Percentiles rank a stretch among this genome's conserved stretches.
phyloP scores from a whole-genome alignment of 92 coral and sea anemone species.

The Porites divaricata region DNA sequence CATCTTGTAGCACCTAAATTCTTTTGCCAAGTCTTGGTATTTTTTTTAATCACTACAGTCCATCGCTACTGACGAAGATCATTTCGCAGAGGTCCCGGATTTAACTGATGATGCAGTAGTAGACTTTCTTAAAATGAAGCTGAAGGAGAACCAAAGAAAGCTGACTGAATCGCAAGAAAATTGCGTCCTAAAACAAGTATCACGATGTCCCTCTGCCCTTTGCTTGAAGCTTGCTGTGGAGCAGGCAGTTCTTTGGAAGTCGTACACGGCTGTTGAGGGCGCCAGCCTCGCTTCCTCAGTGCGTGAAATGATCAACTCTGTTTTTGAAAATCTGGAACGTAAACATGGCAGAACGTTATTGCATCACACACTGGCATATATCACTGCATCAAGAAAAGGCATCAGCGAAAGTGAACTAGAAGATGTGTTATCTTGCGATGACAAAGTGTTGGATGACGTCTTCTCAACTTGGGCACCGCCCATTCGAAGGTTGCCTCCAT shows the following conservation, averaged over 20 bases:
- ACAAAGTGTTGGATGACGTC: slow-evolving; percentile 77
- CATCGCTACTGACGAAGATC: slow-evolving; percentile 49
- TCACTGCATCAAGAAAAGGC: slow-evolving; percentile 84
- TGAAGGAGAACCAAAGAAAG: slow-evolving; percentile 62
- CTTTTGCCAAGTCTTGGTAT: background rate
- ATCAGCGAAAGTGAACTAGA: slow-evolving; percentile 90
- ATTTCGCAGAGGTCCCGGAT: slow-evolving; percentile 71
- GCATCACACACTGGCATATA: slow-evolving; percentile 71
- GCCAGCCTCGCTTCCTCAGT: slow-evolving; percentile 56
- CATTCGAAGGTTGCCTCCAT: slow-evolving; percentile 77
- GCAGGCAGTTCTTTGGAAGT: slow-evolving; percentile 71
- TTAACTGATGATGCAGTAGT: slow-evolving; percentile 62
- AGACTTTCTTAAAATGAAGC: slow-evolving; percentile 68
- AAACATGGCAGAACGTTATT: slow-evolving; percentile 79
- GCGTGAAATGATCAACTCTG: slow-evolving; percentile 63
- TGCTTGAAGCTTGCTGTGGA: slow-evolving; percentile 86
- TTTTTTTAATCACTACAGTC: slow-evolving; percentile 41
- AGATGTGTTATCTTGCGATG: slow-evolving; percentile 89
- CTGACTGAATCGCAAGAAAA: slow-evolving; percentile 71
- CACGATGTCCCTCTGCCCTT: slow-evolving; percentile 71
- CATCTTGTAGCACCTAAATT: no score
- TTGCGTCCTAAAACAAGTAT: slow-evolving; percentile 67
- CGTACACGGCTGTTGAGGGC: slow-evolving; percentile 64
- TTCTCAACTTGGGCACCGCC: slow-evolving; percentile 83
- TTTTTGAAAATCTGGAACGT: slow-evolving; percentile 77